Evolutionary conservation across 2,113 vertebrate species (phyloP).

Genomic region (Corydoras sp.): DNA sequence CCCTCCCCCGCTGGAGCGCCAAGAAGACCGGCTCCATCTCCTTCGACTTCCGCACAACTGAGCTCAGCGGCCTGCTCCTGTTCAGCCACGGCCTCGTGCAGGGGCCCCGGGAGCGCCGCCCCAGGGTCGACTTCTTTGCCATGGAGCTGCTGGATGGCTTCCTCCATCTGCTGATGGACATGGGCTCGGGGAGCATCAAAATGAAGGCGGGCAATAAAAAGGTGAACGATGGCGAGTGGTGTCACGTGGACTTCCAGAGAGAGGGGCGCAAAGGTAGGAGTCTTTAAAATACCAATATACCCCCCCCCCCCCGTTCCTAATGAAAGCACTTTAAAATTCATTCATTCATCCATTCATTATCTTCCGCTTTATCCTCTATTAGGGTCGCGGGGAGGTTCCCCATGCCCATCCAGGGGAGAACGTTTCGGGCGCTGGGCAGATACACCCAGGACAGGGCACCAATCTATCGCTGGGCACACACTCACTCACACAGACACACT

Average conservation of each 20-base stretch:
- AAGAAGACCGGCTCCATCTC: slow-evolving; percentile 85
- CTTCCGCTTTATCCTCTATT: too few relatives aligned
- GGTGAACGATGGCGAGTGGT: slow-evolving; percentile 88
- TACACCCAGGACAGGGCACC: too few relatives aligned
- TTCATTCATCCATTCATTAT: too few relatives aligned
- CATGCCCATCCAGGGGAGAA: too few relatives aligned
- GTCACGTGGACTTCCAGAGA: slow-evolving; percentile 88
- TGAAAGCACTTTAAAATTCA: too few relatives aligned
- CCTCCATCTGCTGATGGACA: slow-evolving; percentile 85
- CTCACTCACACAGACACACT: too few relatives aligned
- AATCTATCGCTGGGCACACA: too few relatives aligned
- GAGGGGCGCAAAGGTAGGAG: slow-evolving; percentile 81
- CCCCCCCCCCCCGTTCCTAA: too few relatives aligned
- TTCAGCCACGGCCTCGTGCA: slow-evolving; percentile 77
- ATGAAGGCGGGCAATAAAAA: slow-evolving; percentile 78
- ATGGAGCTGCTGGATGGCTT: slow-evolving; percentile 86
- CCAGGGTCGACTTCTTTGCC: slow-evolving; percentile 80
- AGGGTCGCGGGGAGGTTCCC: too few relatives aligned
- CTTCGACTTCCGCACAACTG: slow-evolving; percentile 59
- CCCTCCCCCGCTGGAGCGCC: slow-evolving; percentile 77
- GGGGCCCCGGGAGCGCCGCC: slow-evolving; percentile 53
- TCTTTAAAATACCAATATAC: background rate
- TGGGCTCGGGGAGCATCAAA: slow-evolving; percentile 88
- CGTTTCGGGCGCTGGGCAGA: too few relatives aligned
- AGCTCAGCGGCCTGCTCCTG: slow-evolving; percentile 77